Percentiles rank a stretch among this genome's conserved stretches.
phyloP scores from a whole-genome alignment of 2,888 invertebrate species.

The Macrophya annulata region DNA sequence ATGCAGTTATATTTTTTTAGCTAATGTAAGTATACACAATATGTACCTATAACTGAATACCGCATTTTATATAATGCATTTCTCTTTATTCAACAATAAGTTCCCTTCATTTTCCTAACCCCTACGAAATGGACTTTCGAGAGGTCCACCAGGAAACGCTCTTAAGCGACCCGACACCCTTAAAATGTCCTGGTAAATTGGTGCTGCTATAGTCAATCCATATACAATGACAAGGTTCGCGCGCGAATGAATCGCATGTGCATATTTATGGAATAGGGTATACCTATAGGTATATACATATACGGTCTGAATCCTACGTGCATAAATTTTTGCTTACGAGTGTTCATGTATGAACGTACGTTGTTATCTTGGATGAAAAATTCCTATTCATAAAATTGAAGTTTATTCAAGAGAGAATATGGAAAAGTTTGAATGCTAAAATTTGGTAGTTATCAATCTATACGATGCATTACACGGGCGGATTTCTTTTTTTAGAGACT shows the following conservation, averaged over 20 bases:
- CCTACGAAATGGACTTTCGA: not conserved
- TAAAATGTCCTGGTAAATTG: slow-evolving; percentile 7
- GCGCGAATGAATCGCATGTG: not conserved
- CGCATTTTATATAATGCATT: not conserved
- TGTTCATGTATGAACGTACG: not conserved
- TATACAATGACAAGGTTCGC: slow-evolving; percentile 16
- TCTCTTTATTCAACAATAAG: not conserved
- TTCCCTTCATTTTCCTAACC: slow-evolving; percentile 11
- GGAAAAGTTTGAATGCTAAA: not conserved
- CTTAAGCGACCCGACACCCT: slow-evolving; percentile 23
- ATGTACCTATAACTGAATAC: not conserved
- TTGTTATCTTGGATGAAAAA: not conserved
- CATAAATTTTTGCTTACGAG: not conserved
- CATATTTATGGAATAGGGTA: slow-evolving; percentile 16
- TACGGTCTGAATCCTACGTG: not conserved
- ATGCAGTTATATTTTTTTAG: not conserved
- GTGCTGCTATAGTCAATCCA: not conserved
- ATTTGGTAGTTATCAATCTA: not conserved
- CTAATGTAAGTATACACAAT: not conserved
- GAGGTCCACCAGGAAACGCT: not conserved
- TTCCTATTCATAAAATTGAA: not conserved
- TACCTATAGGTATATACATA: not conserved
- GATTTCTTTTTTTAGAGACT: not conserved
- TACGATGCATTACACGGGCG: not conserved
- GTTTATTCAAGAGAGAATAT: not conserved